Evolutionary conservation across 2,888 invertebrate species (phyloP).

Genomic region (Rhaphigaster nebulosa): DNA sequence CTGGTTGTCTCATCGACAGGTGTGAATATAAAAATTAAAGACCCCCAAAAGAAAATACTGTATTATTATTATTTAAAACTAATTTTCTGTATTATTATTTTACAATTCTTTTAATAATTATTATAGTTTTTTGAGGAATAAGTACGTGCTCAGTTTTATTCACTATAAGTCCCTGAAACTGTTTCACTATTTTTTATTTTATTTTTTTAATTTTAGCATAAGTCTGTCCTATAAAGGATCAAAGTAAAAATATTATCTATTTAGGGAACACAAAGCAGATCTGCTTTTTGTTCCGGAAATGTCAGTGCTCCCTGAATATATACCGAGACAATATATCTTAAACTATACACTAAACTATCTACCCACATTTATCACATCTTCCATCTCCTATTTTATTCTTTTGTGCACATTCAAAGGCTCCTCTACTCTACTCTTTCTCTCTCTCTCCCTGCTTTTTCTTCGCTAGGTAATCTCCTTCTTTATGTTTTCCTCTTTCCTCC

Average conservation of each 20-base stretch:
- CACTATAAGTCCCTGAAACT: too few relatives aligned
- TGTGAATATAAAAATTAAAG: too few relatives aligned
- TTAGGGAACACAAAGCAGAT: background rate
- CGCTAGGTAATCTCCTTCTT: background rate
- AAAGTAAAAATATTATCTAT: background rate
- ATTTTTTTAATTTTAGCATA: too few relatives aligned
- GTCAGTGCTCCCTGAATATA: background rate
- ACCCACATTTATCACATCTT: background rate
- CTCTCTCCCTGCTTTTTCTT: background rate
- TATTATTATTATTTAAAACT: too few relatives aligned
- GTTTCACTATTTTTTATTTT: too few relatives aligned
- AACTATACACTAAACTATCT: background rate
- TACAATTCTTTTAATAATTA: too few relatives aligned
- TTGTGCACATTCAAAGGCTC: background rate
- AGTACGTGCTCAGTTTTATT: too few relatives aligned
- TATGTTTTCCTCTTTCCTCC: background rate
- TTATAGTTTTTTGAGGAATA: too few relatives aligned
- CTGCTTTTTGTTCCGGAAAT: background rate
- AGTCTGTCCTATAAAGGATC: too few relatives aligned
- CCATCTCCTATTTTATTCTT: background rate
- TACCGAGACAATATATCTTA: background rate
- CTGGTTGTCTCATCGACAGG: too few relatives aligned
- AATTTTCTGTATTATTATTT: too few relatives aligned
- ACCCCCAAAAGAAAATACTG: too few relatives aligned
- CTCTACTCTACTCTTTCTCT: background rate